phyloP scores from a whole-genome alignment of 2,797 vertebrate genomes.

The Pangasius sanitwongsei region DNA sequence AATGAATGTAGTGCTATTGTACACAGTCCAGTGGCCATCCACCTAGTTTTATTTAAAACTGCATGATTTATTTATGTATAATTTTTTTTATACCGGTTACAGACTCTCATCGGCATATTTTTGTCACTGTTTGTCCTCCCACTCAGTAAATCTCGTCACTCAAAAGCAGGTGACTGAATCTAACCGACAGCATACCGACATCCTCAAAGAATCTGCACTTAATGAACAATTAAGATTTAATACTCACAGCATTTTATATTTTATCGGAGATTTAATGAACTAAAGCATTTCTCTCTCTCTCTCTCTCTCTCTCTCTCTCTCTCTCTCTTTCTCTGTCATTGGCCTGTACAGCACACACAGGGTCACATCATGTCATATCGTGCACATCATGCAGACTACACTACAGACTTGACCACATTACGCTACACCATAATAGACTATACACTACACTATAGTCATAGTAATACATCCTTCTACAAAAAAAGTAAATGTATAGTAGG shows the following conservation, averaged over 20 bases:
- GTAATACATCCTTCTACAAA: not conserved
- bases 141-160: not conserved
- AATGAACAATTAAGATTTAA: not conserved
- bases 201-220: not conserved
- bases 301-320: slow-evolving; percentile 6
- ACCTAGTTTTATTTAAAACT: too few species aligned
- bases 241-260: not conserved
- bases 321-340: not conserved
- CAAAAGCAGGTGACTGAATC: not conserved
- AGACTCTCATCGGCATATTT: not conserved
- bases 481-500: not conserved
- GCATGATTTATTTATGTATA: not conserved
- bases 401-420: not conserved
- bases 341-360: not conserved
- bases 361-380: not conserved
- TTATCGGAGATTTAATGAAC: too few species aligned
- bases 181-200: not conserved
- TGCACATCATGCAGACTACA: not conserved
- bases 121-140: not conserved
- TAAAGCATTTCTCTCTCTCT: not conserved
- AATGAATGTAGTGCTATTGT: not conserved
- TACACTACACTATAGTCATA: not conserved
- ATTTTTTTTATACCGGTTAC: not conserved
- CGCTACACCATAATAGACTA: not conserved
- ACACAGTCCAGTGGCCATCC: not conserved